Evolutionary conservation across 2,113 vertebrate genomes (phyloP).

Genomic region (Heteronetta atricapilla): DNA sequence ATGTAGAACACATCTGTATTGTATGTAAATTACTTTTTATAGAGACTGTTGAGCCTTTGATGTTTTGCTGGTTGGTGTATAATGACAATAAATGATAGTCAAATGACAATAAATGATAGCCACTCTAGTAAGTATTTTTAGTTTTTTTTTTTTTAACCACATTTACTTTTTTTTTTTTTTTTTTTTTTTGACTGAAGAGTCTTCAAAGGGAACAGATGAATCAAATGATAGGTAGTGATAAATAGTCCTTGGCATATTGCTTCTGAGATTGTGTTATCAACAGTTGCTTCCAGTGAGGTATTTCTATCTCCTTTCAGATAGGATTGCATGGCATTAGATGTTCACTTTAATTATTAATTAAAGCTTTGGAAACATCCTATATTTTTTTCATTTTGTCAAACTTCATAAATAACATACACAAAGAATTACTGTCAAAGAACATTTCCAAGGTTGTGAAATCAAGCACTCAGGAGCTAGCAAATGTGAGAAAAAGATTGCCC

Average conservation of each 20-base stretch:
- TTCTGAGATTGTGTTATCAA: neutral
- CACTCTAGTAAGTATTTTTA: slow-evolving; percentile 31
- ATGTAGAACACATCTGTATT: slow-evolving; percentile 14
- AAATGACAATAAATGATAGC: neutral
- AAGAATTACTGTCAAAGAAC: neutral
- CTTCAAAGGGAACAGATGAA: neutral
- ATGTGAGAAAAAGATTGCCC: neutral
- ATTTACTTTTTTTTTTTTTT: neutral
- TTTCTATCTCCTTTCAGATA: neutral
- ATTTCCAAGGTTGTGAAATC: neutral
- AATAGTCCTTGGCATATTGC: neutral
- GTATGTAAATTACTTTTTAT: slow-evolving; percentile 53
- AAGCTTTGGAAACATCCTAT: neutral
- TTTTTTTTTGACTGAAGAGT: neutral
- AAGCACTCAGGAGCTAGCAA: neutral
- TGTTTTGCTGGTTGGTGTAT: slow-evolving; percentile 2
- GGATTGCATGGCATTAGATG: neutral
- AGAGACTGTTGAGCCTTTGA: slow-evolving; percentile 12
- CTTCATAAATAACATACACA: neutral
- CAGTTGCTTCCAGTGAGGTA: neutral
- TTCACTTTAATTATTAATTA: neutral
- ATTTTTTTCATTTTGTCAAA: neutral
- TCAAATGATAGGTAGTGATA: neutral
- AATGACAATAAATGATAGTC: neutral
- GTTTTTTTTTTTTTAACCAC: neutral